A percentile compares a stretch with the other conserved stretches of the same genome.
These are phyloP conservation scores for Scolanthus callimorphus DNA, from an alignment of 92 coral and sea anemone species.

Conservation along the genomic window DNA sequence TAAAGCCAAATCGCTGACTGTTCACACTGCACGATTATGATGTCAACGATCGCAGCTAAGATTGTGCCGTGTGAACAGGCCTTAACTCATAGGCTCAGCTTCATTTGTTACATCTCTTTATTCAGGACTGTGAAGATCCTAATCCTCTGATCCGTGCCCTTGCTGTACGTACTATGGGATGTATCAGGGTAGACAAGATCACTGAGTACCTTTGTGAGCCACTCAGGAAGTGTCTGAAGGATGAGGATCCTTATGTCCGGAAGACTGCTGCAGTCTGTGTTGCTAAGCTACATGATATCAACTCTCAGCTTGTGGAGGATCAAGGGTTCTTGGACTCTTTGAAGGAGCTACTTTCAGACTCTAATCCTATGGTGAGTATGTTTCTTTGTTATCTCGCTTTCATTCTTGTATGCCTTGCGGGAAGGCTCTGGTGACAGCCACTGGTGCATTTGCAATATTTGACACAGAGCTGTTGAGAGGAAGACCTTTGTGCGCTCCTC, in stretches of 20 bases:
- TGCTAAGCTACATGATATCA: constrained; percentile 98
- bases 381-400: too few relatives aligned
- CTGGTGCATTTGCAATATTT: too few relatives aligned
- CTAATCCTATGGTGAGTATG: constrained; percentile 96
- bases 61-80: too few relatives aligned
- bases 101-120: too few relatives aligned
- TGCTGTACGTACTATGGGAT: constrained; percentile 99
- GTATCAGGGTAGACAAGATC: constrained; percentile 98
- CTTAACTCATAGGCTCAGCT: too few relatives aligned
- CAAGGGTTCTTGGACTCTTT: constrained; percentile 94
- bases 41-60: too few relatives aligned
- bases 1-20: too few relatives aligned
- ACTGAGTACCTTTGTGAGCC: constrained; percentile 99
- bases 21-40: too few relatives aligned
- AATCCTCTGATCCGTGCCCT: constrained; percentile 97
- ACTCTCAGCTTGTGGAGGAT: constrained; percentile 93
- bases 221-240: constrained; percentile 93
- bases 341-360: constrained; percentile 90
- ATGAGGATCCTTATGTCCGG: constrained; percentile 99
- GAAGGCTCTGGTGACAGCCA: too few relatives aligned
- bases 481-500: too few relatives aligned
- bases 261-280: constrained; percentile 99
- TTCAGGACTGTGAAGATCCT: constrained; percentile 97
- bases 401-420: too few relatives aligned
- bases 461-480: too few relatives aligned